A percentile compares a stretch with the other conserved stretches of the same genome.
phyloP scores from a whole-genome alignment of 2,888 invertebrate genomes.

The Ligdia adustata region DNA sequence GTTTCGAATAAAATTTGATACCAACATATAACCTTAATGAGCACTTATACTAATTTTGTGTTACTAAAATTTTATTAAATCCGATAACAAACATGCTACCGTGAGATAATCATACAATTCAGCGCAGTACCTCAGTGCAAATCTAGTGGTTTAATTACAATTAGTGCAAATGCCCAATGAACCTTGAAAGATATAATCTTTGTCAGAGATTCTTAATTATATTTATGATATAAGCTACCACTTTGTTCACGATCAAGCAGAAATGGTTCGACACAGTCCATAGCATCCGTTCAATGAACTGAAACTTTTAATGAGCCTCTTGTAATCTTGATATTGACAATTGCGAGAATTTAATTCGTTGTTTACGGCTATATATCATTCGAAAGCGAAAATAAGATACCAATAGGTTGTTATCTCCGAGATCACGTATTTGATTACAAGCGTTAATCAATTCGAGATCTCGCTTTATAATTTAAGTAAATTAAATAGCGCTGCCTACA shows the following conservation, averaged over 20 bases:
- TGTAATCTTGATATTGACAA: neutral
- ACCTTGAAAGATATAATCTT: neutral
- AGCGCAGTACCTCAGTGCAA: too few species aligned
- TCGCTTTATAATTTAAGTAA: too few species aligned
- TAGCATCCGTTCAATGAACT: conserved; percentile 19
- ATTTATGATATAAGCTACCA: neutral
- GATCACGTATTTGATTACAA: too few species aligned
- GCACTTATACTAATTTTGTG: too few species aligned
- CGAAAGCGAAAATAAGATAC: neutral
- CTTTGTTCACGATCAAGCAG: conserved; percentile 13
- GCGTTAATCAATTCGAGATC: too few species aligned
- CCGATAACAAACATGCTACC: too few species aligned
- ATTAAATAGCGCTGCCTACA: too few species aligned
- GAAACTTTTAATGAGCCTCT: conserved; percentile 4
- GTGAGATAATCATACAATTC: too few species aligned
- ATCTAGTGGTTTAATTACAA: too few species aligned
- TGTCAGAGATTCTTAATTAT: conserved; percentile 4
- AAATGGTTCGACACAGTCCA: conserved; percentile 7
- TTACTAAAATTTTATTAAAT: too few species aligned
- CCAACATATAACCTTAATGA: too few species aligned
- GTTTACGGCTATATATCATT: conserved; percentile 1
- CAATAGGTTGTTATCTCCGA: neutral
- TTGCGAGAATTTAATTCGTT: neutral
- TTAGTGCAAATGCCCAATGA: neutral
- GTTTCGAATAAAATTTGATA: too few species aligned